phyloP scores from a whole-genome alignment of 1,140 invertebrate species.

The Drosophila lacertosa region DNA sequence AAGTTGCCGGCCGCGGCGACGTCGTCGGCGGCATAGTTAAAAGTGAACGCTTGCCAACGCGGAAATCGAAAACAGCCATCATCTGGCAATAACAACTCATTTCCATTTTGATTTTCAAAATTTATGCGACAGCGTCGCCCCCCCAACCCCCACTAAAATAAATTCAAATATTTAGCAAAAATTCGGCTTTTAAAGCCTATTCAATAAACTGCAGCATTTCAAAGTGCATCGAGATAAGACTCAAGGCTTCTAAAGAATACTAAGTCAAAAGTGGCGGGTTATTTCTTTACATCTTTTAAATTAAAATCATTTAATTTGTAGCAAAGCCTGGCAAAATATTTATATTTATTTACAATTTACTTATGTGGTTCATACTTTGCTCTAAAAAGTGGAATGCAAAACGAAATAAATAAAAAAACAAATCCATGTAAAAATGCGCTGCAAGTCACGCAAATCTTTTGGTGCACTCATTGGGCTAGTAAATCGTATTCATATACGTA shows the following conservation, averaged over 20 bases:
- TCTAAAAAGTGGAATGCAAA: constrained; percentile 30
- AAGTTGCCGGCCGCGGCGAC: constrained; percentile 28
- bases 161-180: background rate
- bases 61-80: constrained; percentile 70
- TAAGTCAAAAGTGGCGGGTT: no score
- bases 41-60: constrained; percentile 67
- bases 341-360: no score
- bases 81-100: constrained; percentile 42
- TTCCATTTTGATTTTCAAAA: constrained; percentile 41
- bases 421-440: constrained; percentile 13
- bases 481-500: constrained; percentile 53
- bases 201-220: background rate
- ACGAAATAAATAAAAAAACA: constrained; percentile 27
- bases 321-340: no score
- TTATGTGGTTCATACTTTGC: background rate
- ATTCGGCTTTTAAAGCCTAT: background rate
- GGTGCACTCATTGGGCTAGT: constrained; percentile 70
- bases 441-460: constrained; percentile 71
- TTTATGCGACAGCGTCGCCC: background rate
- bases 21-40: constrained; percentile 57
- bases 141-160: constrained; percentile 10
- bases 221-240: background rate
- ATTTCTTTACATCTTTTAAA: no score
- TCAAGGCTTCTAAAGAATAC: no score
- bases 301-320: no score